A percentile compares a stretch with the other conserved stretches of the same genome.
Evolutionary conservation across 2,888 invertebrate species (phyloP).

Genomic region (Dynastes maya): DNA sequence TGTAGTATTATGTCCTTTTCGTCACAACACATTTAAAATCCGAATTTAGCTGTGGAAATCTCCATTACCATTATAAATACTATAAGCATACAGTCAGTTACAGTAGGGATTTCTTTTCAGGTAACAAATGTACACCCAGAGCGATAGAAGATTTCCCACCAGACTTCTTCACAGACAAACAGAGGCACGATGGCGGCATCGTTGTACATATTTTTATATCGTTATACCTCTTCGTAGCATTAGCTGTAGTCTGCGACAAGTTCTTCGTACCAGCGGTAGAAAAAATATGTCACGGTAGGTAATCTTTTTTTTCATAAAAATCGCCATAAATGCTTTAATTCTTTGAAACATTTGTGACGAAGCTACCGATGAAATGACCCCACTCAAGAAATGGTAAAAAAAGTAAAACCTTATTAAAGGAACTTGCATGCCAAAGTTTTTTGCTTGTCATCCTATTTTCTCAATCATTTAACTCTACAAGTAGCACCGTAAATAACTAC

Average conservation of each 20-base stretch:
- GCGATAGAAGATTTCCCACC: constrained; percentile 92
- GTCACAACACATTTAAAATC: no score
- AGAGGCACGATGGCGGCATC: constrained; percentile 86
- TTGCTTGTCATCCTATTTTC: no score
- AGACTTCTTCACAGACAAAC: constrained; percentile 84
- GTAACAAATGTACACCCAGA: constrained; percentile 84
- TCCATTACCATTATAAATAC: no score
- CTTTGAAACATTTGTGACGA: no score
- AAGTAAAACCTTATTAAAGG: no score
- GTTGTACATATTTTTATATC: constrained; percentile 86
- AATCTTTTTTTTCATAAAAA: constrained; percentile 5
- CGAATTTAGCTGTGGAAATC: background rate
- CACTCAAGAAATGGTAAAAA: no score
- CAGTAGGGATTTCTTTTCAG: constrained; percentile 56
- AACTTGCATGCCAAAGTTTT: no score
- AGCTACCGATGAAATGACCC: no score
- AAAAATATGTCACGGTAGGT: constrained; percentile 89
- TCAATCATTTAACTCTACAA: no score
- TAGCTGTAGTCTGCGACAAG: constrained; percentile 94
- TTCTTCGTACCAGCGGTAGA: constrained; percentile 95
- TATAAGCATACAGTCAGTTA: no score
- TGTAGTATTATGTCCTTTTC: no score
- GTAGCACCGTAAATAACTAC: no score
- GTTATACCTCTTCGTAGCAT: constrained; percentile 85
- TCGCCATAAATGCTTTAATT: background rate